A percentile compares a stretch with the other conserved stretches of the same genome.
phyloP scores from a whole-genome alignment of 2,113 vertebrate species.

The Coptodon bakossiorum region DNA sequence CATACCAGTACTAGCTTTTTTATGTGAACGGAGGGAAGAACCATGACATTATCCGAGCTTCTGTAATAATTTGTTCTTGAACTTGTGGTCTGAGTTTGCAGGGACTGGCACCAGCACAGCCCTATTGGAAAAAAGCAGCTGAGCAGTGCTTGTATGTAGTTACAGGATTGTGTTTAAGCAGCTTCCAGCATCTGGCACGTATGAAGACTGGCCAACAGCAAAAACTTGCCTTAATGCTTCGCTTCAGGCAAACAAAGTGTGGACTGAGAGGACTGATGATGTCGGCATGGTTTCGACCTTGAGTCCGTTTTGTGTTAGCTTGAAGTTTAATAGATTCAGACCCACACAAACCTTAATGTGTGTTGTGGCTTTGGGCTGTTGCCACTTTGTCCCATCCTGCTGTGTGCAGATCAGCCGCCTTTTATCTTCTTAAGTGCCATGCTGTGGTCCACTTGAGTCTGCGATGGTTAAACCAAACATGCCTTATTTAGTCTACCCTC shows the following conservation, averaged over 20 bases:
- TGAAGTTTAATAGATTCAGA: not conserved
- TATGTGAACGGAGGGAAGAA: not conserved
- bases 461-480: not conserved
- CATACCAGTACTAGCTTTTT: not conserved
- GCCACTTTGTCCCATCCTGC: not conserved
- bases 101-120: not conserved
- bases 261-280: not conserved
- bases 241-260: not conserved
- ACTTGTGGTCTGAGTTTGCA: not conserved
- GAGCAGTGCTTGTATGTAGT: not conserved
- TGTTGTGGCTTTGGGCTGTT: not conserved
- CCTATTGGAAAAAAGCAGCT: not conserved
- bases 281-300: not conserved
- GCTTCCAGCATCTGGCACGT: not conserved
- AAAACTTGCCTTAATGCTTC: not conserved
- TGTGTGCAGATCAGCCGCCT: fast-evolving
- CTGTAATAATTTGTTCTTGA: not conserved
- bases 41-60: not conserved
- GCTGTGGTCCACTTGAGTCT: not conserved
- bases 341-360: not conserved
- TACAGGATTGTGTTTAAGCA: not conserved
- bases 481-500: not conserved
- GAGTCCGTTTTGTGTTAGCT: not conserved
- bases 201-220: not conserved
- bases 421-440: not conserved